Percentiles rank a stretch among this genome's conserved stretches.
Conservation (phyloP, 2,797 vertebrate species). For the Lindbergichthys nudifrons region DNA sequence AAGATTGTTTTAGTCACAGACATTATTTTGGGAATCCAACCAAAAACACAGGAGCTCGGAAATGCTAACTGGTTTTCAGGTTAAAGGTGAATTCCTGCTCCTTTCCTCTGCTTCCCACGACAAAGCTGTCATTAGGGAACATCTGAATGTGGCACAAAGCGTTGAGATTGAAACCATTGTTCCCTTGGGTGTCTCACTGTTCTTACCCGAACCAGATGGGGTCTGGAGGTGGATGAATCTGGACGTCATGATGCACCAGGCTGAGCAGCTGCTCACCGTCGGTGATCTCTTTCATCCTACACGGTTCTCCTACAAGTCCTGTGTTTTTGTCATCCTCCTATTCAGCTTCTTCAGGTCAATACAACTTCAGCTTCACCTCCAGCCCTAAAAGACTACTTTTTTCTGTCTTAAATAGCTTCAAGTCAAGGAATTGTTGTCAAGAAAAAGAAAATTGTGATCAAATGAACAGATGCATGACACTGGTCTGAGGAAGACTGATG, state of each 20-base stretch:
- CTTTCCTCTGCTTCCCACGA: not conserved
- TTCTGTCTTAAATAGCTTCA: not conserved
- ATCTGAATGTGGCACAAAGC: constrained; percentile 13
- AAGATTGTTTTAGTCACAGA: too few species aligned
- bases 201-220: constrained; percentile 36
- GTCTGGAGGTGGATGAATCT: constrained; percentile 59
- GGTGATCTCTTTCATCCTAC: constrained; percentile 46
- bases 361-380: constrained; percentile 14
- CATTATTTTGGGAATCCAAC: too few species aligned
- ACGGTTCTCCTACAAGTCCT: constrained; percentile 17
- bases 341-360: not conserved
- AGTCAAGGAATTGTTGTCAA: not conserved
- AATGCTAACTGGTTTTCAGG: too few species aligned
- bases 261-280: constrained; percentile 49
- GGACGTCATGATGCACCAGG: constrained; percentile 41
- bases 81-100: not conserved
- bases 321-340: not conserved
- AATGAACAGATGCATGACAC: constrained; percentile 13
- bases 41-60: too few species aligned
- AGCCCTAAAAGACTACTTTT: not conserved
- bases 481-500: constrained; percentile 5
- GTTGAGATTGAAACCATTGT: not conserved
- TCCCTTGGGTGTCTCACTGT: constrained; percentile 32
- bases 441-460: not conserved
- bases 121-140: not conserved